These are phyloP conservation scores for Monodelphis domestica DNA, from an alignment of 2,797 vertebrate genomes.

Conservation along the genomic window DNA sequence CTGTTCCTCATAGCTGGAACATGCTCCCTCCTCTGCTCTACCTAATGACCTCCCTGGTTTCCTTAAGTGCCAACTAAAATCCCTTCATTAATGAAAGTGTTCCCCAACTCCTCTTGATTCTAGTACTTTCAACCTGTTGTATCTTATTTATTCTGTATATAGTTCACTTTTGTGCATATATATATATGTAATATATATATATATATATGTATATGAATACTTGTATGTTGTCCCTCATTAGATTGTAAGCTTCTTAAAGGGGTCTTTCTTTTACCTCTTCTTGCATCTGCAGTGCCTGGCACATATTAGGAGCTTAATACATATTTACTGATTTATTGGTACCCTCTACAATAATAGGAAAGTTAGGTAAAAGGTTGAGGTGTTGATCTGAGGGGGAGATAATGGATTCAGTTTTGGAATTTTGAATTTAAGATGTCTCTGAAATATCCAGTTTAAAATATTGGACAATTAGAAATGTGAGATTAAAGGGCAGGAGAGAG, in stretches of 20 bases:
- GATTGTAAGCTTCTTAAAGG: not conserved
- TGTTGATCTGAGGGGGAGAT: too few relatives aligned
- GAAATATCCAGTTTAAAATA: too few relatives aligned
- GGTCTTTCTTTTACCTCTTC: not conserved
- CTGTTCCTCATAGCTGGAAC: not conserved
- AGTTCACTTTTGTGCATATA: not conserved
- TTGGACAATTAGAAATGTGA: too few relatives aligned
- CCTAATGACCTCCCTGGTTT: not conserved
- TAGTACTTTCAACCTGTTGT: not conserved
- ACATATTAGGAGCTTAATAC: not conserved
- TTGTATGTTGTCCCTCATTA: not conserved
- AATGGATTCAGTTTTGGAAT: too few relatives aligned
- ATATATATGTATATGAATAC: too few relatives aligned
- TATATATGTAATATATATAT: too few relatives aligned
- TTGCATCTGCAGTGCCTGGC: not conserved
- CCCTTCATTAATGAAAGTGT: not conserved
- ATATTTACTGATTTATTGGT: not conserved
- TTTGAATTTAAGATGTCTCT: too few relatives aligned
- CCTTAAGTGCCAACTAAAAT: not conserved
- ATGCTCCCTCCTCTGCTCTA: not conserved
- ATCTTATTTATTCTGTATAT: not conserved
- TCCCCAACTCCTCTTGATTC: not conserved
- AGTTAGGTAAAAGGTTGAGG: too few relatives aligned
- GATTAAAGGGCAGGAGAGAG: too few relatives aligned
- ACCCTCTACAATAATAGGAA: too few relatives aligned